Percentiles rank a stretch among this genome's conserved stretches.
Conservation (phyloP, 2,888 invertebrate species). For the Caenorhabditis afra region DNA sequence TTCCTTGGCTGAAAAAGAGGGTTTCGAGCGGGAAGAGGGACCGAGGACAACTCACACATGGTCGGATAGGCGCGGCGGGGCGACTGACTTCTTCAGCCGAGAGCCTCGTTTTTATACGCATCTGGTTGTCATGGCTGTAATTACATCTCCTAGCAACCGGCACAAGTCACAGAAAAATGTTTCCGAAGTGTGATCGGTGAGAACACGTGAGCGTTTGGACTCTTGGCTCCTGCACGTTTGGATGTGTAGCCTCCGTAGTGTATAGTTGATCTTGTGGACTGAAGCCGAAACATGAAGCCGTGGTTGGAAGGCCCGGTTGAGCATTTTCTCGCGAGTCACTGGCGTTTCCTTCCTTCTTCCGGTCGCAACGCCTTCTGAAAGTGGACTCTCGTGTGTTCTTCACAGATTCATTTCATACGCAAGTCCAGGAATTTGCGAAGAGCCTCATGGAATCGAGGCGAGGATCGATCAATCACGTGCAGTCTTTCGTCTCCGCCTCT, state of each 20-base stretch:
- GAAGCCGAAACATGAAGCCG: neutral
- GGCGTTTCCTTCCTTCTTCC: too few species aligned
- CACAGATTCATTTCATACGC: too few species aligned
- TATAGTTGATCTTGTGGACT: slow-evolving; percentile 14
- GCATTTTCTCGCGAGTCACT: too few species aligned
- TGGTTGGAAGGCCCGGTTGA: neutral
- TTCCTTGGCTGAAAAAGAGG: slow-evolving; percentile 43
- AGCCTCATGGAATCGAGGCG: too few species aligned
- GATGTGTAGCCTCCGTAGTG: slow-evolving; percentile 39
- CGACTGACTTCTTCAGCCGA: neutral
- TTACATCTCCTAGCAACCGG: slow-evolving; percentile 10
- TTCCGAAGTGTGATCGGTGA: slow-evolving; percentile 36
- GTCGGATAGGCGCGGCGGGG: slow-evolving; percentile 20
- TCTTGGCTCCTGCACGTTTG: slow-evolving; percentile 10
- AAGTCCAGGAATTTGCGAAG: too few species aligned
- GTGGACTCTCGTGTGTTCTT: too few species aligned
- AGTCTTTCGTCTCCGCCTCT: too few species aligned
- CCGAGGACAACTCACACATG: slow-evolving; percentile 46
- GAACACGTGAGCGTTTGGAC: slow-evolving; percentile 25
- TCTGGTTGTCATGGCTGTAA: slow-evolving; percentile 35
- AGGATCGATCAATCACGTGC: too few species aligned
- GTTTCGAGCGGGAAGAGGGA: neutral
- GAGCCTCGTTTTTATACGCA: slow-evolving; percentile 30
- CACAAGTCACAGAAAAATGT: slow-evolving; percentile 40
- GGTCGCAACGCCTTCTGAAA: too few species aligned